Base-by-base conservation (phyloP, 2,888 invertebrate species). In the Pteria penguin region DNA sequence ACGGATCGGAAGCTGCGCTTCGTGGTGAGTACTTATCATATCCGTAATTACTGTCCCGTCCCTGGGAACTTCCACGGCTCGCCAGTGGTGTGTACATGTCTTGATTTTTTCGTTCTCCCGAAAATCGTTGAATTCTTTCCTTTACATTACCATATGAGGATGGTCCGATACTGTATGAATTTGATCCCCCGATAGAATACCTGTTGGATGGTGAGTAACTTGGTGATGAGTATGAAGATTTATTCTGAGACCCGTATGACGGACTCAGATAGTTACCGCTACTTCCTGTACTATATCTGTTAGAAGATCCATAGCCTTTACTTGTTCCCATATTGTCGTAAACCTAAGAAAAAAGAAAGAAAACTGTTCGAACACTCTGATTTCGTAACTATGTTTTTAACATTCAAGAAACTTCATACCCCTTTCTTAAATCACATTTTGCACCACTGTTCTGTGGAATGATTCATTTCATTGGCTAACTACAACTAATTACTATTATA, bases 271-370 rank as follows among this genome's bases (percentile, higher is more conserved):
- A 79, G 76, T 75, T 81, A 18, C 82, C 80, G 61, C 78, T 78
- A n/a, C 76, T 76, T 36, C 83, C 81, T 58, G 82, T 76, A 14
- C 84, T 83, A 31, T 54, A 67, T 26, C 68, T 68, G 54, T 63
- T 63, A 26, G 62, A 57, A 62, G 68, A 68, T 57, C 84, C 82
- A 80, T 87, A 87, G 57, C 86, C 84, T 66, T 87, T 87, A 65
- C 87, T 84, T 80, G 88, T 84, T 69, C 88, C 88, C 87, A 89
- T 87, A 57, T 72, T 76, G 76, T 88, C 88, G 82, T 87, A 87
- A 55, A 82, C 68, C 89, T 89, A 86, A 62, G 85, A 87, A 55
- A 18, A 69, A 45, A 65, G 61, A 72, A 60, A 73, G 22, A 36
- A 27, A 45, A 29, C 22, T 65, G 27, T 8, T 4, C 11, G n/a